phyloP scores from a whole-genome alignment of 2,113 vertebrate genomes.

The Thinocorus orbignyianus region DNA sequence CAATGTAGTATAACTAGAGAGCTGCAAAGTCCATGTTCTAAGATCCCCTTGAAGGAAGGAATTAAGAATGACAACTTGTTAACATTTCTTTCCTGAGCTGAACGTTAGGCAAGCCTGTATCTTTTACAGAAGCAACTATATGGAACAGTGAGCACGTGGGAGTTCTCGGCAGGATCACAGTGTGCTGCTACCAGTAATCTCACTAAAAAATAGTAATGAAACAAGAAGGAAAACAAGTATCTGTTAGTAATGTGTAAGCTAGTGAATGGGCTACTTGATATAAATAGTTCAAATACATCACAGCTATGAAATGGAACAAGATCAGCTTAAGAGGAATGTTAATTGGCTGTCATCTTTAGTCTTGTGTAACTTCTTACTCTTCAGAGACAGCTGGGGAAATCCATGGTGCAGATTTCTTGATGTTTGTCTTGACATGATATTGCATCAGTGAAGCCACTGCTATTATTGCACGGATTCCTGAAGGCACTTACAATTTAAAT shows the following conservation, averaged over 20 bases:
- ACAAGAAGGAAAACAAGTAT: not conserved
- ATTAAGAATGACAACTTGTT: not conserved
- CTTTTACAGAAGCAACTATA: not conserved
- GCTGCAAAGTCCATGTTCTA: not conserved
- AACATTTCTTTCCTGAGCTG: not conserved
- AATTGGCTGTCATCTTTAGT: not conserved
- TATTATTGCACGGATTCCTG: not conserved
- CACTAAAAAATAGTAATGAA: not conserved
- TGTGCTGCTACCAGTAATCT: not conserved
- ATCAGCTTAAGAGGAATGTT: not conserved
- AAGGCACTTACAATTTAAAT: not conserved
- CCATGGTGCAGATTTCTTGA: not conserved
- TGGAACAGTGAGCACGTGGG: not conserved
- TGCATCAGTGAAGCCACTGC: not conserved
- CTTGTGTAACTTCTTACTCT: not conserved
- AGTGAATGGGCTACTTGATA: not conserved
- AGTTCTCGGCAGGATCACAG: not conserved
- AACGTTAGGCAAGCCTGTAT: not conserved
- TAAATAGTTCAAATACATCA: not conserved
- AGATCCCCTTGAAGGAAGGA: slow-evolving; percentile 4
- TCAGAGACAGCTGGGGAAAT: not conserved
- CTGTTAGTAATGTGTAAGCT: not conserved
- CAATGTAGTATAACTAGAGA: not conserved
- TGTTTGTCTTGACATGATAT: not conserved
- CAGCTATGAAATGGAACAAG: not conserved